phyloP scores from a whole-genome alignment of 2,888 invertebrate species.

The Pachymerium ferrugineum region DNA sequence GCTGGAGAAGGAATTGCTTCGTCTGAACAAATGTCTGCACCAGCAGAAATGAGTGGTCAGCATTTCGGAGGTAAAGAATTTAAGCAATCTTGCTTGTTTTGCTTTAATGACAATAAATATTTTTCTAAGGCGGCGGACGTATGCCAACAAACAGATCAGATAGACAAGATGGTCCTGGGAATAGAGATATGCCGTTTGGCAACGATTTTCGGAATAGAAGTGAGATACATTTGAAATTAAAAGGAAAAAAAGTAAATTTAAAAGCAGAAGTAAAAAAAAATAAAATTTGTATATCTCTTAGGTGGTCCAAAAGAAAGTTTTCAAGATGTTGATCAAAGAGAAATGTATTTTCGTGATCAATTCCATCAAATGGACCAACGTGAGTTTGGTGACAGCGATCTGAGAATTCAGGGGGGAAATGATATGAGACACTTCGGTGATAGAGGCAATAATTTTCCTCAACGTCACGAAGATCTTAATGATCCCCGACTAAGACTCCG shows the following conservation, averaged over 20 bases:
- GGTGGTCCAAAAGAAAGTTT: conserved; percentile 9
- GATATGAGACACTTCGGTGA: conserved; percentile 2
- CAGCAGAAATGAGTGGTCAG: not conserved
- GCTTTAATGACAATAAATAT: not conserved
- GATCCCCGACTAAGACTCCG: conserved; percentile 8
- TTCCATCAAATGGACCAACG: not conserved
- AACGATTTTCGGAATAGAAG: conserved; percentile 1
- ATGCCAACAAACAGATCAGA: not conserved
- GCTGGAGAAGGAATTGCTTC: not conserved
- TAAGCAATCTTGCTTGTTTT: not conserved
- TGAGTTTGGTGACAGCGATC: conserved; percentile 35
- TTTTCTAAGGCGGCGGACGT: too few relatives aligned
- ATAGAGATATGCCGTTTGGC: not conserved
- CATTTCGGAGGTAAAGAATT: not conserved
- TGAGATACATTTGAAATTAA: not conserved
- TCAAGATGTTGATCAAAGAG: conserved; percentile 28
- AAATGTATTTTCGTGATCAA: conserved; percentile 1
- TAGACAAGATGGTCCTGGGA: not conserved
- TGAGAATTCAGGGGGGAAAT: conserved; percentile 17
- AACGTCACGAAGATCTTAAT: not conserved
- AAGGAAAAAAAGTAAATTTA: not conserved
- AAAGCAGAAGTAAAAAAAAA: not conserved
- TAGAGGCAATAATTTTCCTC: conserved; percentile 10
- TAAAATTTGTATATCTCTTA: not conserved
- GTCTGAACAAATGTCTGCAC: not conserved